Percentiles rank a stretch among this genome's conserved stretches.
These are phyloP conservation scores for Xiphorhynchus elegans DNA, from an alignment of 2,113 vertebrate species.

Conservation along the genomic window DNA sequence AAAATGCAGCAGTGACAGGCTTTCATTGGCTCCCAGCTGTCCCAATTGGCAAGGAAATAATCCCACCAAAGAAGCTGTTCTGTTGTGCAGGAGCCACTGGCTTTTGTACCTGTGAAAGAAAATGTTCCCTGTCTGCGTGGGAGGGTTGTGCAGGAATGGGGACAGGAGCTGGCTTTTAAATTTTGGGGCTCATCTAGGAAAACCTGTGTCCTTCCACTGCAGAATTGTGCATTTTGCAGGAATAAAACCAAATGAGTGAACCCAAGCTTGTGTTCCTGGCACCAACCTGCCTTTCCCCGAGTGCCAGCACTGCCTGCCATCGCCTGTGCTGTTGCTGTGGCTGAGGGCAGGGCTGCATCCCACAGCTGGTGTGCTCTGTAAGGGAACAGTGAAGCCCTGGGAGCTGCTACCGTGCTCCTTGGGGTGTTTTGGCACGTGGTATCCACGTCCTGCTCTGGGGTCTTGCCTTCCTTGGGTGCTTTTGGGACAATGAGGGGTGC, in stretches of 20 bases:
- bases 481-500: not conserved
- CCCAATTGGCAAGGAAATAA: not conserved
- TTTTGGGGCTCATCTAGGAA: not conserved
- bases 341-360: not conserved
- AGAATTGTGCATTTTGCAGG: not conserved
- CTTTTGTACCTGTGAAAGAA: not conserved
- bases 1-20: not conserved
- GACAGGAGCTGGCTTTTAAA: not conserved
- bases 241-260: not conserved
- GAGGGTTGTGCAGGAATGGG: not conserved
- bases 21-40: not conserved
- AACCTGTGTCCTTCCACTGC: not conserved
- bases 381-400: not conserved
- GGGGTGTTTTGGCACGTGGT: not conserved
- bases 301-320: not conserved
- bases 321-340: not conserved
- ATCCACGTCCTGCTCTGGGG: rapidly evolving
- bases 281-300: not conserved
- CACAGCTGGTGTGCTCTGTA: not conserved
- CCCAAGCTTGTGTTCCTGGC: not conserved
- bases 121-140: not conserved
- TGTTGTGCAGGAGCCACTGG: not conserved
- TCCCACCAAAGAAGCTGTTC: not conserved
- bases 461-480: not conserved
- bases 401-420: not conserved